Evolutionary conservation across 2,113 vertebrate species (phyloP).

Genomic region (Nettapus auritus): DNA sequence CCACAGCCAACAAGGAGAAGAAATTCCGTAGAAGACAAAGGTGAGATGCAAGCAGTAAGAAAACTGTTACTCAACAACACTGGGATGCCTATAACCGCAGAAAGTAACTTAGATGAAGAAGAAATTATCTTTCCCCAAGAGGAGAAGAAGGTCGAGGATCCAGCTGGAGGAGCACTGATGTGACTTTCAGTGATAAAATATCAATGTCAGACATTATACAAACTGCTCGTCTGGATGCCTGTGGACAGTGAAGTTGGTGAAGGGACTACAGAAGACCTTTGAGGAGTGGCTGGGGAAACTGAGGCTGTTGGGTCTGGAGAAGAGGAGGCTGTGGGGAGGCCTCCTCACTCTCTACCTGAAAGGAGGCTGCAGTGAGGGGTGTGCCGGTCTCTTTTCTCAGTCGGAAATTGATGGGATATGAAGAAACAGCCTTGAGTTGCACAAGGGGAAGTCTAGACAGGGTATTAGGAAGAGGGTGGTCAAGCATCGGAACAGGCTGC

Average conservation of each 20-base stretch:
- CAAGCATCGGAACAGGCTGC: neutral
- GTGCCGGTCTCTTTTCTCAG: neutral
- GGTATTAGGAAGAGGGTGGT: neutral
- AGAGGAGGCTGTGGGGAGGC: neutral
- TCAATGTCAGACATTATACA: no score
- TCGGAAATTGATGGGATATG: neutral
- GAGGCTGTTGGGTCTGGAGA: neutral
- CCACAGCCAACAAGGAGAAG: slow-evolving; percentile 39
- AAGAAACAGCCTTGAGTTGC: neutral
- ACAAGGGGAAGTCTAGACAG: neutral
- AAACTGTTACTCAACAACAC: neutral
- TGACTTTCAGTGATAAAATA: no score
- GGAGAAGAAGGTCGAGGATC: no score
- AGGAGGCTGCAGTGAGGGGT: neutral
- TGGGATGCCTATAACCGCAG: slow-evolving; percentile 69
- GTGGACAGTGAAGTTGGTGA: no score
- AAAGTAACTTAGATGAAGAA: slow-evolving; percentile 28
- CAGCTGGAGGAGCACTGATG: no score
- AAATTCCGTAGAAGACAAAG: slow-evolving; percentile 18
- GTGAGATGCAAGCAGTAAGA: neutral
- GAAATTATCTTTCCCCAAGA: neutral
- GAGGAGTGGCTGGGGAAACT: neutral
- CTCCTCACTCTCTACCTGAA: neutral
- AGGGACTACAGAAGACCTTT: no score
- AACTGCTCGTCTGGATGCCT: no score